Evolutionary conservation across 92 coral and sea anemone genomes (phyloP).

Genomic region (Virgularia gustaviana): DNA sequence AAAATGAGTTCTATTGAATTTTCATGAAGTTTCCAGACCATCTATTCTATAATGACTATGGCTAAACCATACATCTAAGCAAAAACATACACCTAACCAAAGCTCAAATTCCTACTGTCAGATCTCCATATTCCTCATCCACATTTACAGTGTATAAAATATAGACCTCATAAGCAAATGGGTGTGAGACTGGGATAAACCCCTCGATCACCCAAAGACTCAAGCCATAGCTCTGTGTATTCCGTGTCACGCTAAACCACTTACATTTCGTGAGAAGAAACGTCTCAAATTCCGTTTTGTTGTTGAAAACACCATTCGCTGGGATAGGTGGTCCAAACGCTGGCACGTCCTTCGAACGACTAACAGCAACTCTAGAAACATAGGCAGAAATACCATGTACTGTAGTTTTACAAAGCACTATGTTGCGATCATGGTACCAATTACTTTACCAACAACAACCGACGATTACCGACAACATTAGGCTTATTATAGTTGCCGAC

Average conservation of each 20-base stretch:
- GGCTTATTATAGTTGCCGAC: no score
- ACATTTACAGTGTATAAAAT: no score
- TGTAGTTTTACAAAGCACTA: neutral
- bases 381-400: neutral
- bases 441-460: no score
- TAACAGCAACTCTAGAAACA: conserved; percentile 74
- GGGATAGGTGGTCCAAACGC: conserved; percentile 99
- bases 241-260: no score
- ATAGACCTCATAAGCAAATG: neutral
- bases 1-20: no score
- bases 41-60: no score
- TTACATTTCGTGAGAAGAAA: conserved; percentile 87
- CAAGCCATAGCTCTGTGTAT: neutral
- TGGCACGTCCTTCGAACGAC: conserved; percentile 97
- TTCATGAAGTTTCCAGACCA: no score
- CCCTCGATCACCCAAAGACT: neutral
- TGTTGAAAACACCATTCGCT: conserved; percentile 82
- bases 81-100: no score
- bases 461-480: no score
- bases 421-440: no score
- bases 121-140: neutral
- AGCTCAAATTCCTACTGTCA: no score
- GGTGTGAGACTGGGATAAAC: neutral
- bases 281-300: conserved; percentile 80
- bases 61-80: no score